Evolutionary conservation across 1,140 invertebrate species (phyloP), one percentile per base, ranked within the genome.

Genomic region (Lanistes nyassanus): DNA sequence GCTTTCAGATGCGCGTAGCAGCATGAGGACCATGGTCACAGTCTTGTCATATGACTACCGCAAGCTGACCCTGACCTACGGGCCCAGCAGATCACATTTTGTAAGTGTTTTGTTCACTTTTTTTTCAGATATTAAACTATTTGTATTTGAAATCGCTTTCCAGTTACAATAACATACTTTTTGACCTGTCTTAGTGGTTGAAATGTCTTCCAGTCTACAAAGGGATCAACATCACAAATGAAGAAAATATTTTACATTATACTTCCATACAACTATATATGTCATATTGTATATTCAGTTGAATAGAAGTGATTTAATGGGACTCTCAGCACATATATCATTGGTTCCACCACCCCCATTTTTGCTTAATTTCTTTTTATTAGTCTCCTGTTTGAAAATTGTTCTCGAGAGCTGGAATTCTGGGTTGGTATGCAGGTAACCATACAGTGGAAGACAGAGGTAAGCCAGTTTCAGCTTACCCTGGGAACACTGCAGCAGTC

Each of bases 1-100:
- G n/a, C n/a, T 47, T 47, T 47, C 78, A 86, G 85, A 87, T 79
- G 36, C 56, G 5, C 81, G 82, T 29, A 80, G 80, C 7, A 80
- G 76, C 34, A 65, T 88, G 37, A 76, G 80, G 11, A 66, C 69
- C 36, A 90, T 93, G 56, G 92, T 91, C 67, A 87, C 89, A 26
- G 91, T 97, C n/a, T 94, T 95, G 85, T 94, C 94, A 0, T 97
- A 94, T 83, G 95, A 92, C 75, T 97, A 95, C 84, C 94, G 93
- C 78, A 95, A 94, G 87, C 85, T 97, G 26, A 90, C 94, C 13
- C 82, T 97, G 13, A 92, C 92, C 13, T 97, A 97, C 90, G 96
- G 96, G 9, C 93, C 93, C 0, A 93, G 93, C 76, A 92, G 93
- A 84, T 92, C 92, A 74, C 81, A 81, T 78, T 47, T 84, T 53